Base-by-base conservation (phyloP, 1,140 invertebrate genomes). In the Cryptotermes secundus region DNA sequence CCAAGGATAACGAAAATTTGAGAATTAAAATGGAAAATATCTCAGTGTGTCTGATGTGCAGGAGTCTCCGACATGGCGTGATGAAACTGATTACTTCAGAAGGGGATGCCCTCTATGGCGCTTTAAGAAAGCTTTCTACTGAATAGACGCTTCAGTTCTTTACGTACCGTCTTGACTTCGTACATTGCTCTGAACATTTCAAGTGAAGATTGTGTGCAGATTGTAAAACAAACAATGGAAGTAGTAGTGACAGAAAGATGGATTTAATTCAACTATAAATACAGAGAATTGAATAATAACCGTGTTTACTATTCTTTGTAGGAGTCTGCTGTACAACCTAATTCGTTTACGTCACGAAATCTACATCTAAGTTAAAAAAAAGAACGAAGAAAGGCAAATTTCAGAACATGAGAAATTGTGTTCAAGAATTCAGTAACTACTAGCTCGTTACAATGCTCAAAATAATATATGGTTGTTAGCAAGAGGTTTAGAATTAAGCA, bases 391-490 rank as follows among this genome's bases (percentile, higher is more conserved):
- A 59, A n/a, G 53, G 53, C 2, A 59, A 22, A 72, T 72, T 72
- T 72, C 59, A 72, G 14, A 72, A 72, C 59, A 31, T n/a, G n/a
- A n/a, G 59, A 31, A 72, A 26, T 72, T n/a, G 59, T 26, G 59
- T 72, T 72, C 26, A 72, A 31, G 59, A n/a, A 72, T 26, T 16
- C 59, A 2, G 59, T 72, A 72, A 72, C 59, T 72, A 72, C 59
- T 9, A 72, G 6, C 10, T 31, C 59, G 59, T 10, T 72, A 10
- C 9, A 72, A 7, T n/a, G 14, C 59, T n/a, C 26, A 72, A 72
- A 72, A 31, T 72, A 72, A 72, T 72, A 72, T 72, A 72, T 72
- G n/a, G 59, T 72, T 72, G 59, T 72, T 72, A 72, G 59, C 59
- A 72, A 9, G 31, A 72, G 59, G 59, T 72, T 31, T 72, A 26